Percentiles rank a stretch among this genome's conserved stretches.
Conservation (phyloP, 2,113 vertebrate species). For the Uria aalge region DNA sequence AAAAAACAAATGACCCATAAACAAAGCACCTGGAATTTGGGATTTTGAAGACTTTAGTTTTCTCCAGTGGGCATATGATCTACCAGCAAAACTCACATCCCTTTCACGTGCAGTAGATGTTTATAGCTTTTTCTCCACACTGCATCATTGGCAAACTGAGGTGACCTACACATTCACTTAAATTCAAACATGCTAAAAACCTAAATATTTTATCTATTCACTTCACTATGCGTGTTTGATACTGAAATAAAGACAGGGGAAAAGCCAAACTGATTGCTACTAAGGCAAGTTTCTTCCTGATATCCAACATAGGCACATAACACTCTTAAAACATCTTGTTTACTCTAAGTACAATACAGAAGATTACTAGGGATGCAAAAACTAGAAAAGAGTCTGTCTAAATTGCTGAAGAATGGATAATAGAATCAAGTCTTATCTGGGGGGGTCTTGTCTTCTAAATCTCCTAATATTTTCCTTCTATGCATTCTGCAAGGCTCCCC, state of each 20-base stretch:
- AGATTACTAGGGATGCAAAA: neutral
- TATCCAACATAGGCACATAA: neutral
- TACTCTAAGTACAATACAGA: neutral
- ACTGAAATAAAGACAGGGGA: neutral
- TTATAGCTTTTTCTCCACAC: neutral
- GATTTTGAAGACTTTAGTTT: neutral
- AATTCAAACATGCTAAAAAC: neutral
- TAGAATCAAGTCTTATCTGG: neutral
- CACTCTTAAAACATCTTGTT: neutral
- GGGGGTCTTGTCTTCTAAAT: neutral
- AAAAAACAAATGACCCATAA: neutral
- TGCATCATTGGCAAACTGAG: neutral
- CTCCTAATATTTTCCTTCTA: neutral
- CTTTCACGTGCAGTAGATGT: neutral
- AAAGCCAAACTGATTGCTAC: neutral
- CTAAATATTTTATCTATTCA: neutral
- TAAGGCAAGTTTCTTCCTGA: neutral
- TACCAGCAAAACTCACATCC: neutral
- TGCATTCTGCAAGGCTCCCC: neutral
- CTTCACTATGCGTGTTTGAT: neutral
- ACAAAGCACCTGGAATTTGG: neutral
- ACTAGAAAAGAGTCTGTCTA: neutral
- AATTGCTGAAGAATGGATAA: neutral
- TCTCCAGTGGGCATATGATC: neutral
- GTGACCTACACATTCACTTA: neutral